These are phyloP conservation scores for Noctilio leporinus DNA, from an alignment of 2,113 vertebrate genomes.

Conservation along the genomic window DNA sequence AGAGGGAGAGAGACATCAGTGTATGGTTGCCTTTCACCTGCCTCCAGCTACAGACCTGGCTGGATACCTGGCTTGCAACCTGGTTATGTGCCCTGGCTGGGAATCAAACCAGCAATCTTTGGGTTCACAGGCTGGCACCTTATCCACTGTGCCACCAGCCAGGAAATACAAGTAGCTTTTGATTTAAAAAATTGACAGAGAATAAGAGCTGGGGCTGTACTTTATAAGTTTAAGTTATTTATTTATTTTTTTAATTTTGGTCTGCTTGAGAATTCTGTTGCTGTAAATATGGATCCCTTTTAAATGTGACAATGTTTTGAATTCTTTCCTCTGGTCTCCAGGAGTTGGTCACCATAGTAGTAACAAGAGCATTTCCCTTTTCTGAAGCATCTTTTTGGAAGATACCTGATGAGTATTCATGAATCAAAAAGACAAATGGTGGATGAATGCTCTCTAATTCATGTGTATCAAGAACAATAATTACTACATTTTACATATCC, in stretches of 20 bases:
- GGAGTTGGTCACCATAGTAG: background rate
- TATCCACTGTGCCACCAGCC: no score
- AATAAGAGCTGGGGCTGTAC: background rate
- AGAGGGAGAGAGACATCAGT: no score
- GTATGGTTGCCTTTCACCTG: no score
- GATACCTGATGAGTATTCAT: constrained; percentile 48
- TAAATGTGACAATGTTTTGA: background rate
- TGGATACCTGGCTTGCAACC: no score
- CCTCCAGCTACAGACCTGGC: no score
- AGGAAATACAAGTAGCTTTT: constrained; percentile 1
- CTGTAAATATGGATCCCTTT: background rate
- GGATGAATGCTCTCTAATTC: constrained; percentile 43
- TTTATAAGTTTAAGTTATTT: background rate
- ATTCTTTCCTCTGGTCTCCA: background rate
- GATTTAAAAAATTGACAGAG: background rate
- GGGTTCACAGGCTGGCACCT: no score
- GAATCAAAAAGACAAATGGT: constrained; percentile 51
- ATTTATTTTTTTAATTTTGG: background rate
- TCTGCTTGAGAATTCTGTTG: background rate
- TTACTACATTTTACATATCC: constrained; percentile 43
- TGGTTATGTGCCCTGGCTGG: no score
- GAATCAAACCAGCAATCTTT: no score
- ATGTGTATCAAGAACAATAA: constrained; percentile 63
- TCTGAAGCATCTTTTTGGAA: constrained; percentile 26
- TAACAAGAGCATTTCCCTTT: background rate